Evolutionary conservation across 2,888 invertebrate genomes (phyloP).

Genomic region (Litoditis marina): DNA sequence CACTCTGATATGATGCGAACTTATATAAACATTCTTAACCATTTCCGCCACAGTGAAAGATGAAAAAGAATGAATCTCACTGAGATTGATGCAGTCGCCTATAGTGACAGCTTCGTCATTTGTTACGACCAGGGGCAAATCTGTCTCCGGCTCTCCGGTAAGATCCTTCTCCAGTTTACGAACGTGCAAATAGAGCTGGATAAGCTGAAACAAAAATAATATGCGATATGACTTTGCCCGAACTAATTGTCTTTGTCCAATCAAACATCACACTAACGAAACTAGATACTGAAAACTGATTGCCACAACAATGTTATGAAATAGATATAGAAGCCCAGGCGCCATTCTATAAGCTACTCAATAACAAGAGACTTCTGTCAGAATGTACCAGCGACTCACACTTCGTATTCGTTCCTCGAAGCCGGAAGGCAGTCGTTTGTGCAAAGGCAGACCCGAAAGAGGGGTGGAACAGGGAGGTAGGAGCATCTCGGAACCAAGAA

Average conservation of each 20-base stretch:
- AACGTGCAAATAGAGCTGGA: conserved; percentile 39
- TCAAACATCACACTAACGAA: too few relatives aligned
- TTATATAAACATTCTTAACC: not conserved
- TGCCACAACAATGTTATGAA: too few relatives aligned
- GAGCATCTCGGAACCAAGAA: conserved; percentile 91
- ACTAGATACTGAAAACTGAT: too few relatives aligned
- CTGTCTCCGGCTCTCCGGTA: conserved; percentile 73
- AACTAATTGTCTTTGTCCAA: too few relatives aligned
- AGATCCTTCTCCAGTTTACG: conserved; percentile 41
- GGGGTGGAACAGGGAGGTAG: conserved; percentile 93
- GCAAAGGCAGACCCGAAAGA: conserved; percentile 89
- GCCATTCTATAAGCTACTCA: too few relatives aligned
- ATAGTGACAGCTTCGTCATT: conserved; percentile 87
- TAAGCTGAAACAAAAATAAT: conserved; percentile 27
- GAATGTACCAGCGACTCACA: conserved; percentile 62
- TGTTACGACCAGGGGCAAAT: conserved; percentile 74
- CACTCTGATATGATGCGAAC: conserved; percentile 2
- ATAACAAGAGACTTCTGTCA: too few relatives aligned
- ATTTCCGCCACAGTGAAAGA: not conserved
- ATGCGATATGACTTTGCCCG: not conserved
- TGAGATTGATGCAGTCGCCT: conserved; percentile 89
- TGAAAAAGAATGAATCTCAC: conserved; percentile 68
- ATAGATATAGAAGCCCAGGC: too few relatives aligned
- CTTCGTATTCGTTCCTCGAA: conserved; percentile 73
- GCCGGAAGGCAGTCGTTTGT: conserved; percentile 88